These are phyloP conservation scores for Nannoperca australis DNA, from an alignment of 2,797 vertebrate genomes.

Conservation along the genomic window DNA sequence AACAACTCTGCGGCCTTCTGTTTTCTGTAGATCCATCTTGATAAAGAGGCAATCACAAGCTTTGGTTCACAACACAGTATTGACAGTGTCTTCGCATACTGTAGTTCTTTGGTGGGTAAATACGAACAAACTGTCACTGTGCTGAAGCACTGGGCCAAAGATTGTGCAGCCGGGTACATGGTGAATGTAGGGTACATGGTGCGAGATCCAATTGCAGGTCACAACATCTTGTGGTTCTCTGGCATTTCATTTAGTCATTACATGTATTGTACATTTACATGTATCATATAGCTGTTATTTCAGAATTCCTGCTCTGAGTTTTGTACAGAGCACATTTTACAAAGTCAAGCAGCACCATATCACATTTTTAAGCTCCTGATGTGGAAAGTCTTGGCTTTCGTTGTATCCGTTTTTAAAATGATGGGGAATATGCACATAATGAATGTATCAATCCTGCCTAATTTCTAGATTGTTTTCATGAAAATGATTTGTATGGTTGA, in stretches of 20 bases:
- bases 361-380: conserved; percentile 57
- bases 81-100: conserved; percentile 28
- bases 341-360: conserved; percentile 64
- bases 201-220: conserved; percentile 35
- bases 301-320: conserved; percentile 47
- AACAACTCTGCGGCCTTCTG: conserved; percentile 60
- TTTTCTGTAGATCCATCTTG: conserved; percentile 33
- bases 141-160: conserved; percentile 39
- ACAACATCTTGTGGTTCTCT: conserved; percentile 27
- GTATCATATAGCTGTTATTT: conserved; percentile 32
- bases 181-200: conserved; percentile 58
- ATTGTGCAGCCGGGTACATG: conserved; percentile 41
- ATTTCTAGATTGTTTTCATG: conserved; percentile 69
- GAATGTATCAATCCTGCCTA: conserved; percentile 86
- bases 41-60: conserved; percentile 22
- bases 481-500: conserved; percentile 63
- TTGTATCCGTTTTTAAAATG: conserved; percentile 60
- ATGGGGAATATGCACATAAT: conserved; percentile 80
- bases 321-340: conserved; percentile 53
- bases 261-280: conserved; percentile 5
- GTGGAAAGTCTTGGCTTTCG: conserved; percentile 69
- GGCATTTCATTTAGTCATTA: conserved; percentile 32
- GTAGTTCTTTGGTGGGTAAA: conserved; percentile 34
- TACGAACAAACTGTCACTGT: conserved; percentile 43
- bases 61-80: conserved; percentile 11